Evolutionary conservation across 1,140 invertebrate species (phyloP), one percentile per base, ranked within the genome.

Genomic region (Megalopta genalis): DNA sequence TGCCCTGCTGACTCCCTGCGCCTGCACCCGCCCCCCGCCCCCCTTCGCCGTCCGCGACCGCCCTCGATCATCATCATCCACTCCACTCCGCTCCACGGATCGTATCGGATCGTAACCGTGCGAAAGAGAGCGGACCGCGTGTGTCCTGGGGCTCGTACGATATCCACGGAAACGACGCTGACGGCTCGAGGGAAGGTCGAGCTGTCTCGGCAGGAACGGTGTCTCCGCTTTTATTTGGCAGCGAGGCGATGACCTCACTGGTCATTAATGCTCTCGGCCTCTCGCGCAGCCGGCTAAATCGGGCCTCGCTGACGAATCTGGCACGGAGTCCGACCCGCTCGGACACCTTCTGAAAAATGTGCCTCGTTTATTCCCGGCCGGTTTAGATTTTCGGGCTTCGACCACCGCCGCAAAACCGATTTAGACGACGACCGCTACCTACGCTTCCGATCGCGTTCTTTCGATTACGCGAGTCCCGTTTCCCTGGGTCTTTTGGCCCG

Each of bases 221-320:
- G 62, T 78, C 76, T 78, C 49, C 59, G 68, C 49, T 78, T 80
- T 76, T 80, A 73, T 80, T 80, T 80, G 72, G 73, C 78, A 80
- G 64, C 72, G 70, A 76, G 72, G 64, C 78, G 78, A 80, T 80
- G 78, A 80, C 78, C 78, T 80, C 78, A 76, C 78, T 76, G 64
- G 72, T 80, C 78, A 75, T 76, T 80, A 75, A 76, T 80, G 72
- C 72, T 42, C 70, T 63, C 69, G 71, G 67, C 49, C 42, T 14
- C 54, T 21, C 21, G 14, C 52, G 52, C 52, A 67, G 65, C 57
- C 16, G 63, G 64, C 71, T 80, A 80, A 76, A 75, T 75, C 72
- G 78, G 64, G 72, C 70, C 18, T 66, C 78, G 64, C 71, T 80
- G 78, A 80, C 78, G 78, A 80, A 80, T 80, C 78, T 80, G 78